Evolutionary conservation across 1,140 invertebrate species (phyloP).

Genomic region (Babylonia areolata): DNA sequence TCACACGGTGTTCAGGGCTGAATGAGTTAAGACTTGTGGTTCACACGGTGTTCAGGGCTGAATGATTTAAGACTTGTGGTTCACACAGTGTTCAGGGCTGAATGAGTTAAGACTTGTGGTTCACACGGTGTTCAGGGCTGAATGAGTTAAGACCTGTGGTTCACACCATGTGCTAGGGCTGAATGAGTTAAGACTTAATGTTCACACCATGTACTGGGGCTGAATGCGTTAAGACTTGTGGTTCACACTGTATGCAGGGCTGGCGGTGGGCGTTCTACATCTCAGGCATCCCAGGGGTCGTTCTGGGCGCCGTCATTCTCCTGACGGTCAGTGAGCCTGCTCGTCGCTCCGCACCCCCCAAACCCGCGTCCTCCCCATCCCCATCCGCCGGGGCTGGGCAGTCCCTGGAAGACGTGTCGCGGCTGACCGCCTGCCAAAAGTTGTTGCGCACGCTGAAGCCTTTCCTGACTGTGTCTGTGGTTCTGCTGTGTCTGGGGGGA

Average conservation of each 20-base stretch:
- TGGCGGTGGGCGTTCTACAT: constrained; percentile 93
- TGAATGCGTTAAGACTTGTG: too few species aligned
- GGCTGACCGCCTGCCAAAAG: constrained; percentile 14
- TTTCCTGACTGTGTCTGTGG: constrained; percentile 85
- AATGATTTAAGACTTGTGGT: too few species aligned
- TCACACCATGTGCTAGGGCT: too few species aligned
- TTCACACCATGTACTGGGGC: too few species aligned
- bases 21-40: too few species aligned
- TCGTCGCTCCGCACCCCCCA: constrained; percentile 80
- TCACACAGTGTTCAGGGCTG: too few species aligned
- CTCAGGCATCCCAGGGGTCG: constrained; percentile 87
- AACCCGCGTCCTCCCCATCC: constrained; percentile 26
- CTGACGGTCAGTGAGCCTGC: constrained; percentile 87
- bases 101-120: too few species aligned
- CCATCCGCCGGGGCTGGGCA: constrained; percentile 72
- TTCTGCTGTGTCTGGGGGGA: constrained; percentile 89
- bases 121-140: too few species aligned
- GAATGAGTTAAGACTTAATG: too few species aligned
- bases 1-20: too few species aligned
- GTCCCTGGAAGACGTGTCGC: background rate
- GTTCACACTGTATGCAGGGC: constrained; percentile 78
- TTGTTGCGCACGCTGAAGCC: constrained; percentile 68
- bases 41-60: too few species aligned
- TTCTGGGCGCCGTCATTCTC: constrained; percentile 85
- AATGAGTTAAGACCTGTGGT: too few species aligned